Conservation (phyloP, 2,113 vertebrate species). For the Cinclus mexicanus region DNA sequence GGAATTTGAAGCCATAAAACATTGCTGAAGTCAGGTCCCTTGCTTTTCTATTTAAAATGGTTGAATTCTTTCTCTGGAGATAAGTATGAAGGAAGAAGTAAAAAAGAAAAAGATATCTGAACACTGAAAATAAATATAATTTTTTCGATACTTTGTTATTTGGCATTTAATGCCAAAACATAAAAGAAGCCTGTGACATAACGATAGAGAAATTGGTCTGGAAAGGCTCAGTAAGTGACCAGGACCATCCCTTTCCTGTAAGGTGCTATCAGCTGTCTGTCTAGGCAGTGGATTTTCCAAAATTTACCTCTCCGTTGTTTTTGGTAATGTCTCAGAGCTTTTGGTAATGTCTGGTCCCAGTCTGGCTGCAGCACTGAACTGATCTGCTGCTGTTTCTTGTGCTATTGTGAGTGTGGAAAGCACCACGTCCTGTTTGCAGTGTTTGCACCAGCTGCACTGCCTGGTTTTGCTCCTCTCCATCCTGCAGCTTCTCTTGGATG, state of each 20-base stretch:
- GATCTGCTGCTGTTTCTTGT: neutral
- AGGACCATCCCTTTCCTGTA: neutral
- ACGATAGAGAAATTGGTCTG: neutral
- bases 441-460: neutral
- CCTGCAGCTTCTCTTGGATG: neutral
- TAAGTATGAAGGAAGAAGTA: neutral
- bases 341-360: neutral
- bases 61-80: neutral
- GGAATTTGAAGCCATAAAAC: slow-evolving; percentile 18
- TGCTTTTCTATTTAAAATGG: neutral
- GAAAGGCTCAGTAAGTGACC: neutral
- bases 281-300: neutral
- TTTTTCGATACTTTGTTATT: neutral
- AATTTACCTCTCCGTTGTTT: neutral
- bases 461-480: neutral
- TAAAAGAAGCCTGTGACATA: neutral
- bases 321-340: neutral
- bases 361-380: neutral
- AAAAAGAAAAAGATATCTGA: neutral
- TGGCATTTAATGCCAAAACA: neutral
- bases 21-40: neutral
- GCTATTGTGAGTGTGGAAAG: rapidly evolving
- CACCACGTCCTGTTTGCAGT: neutral
- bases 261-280: neutral
- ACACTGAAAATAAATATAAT: neutral